Percentiles rank a stretch among this genome's conserved stretches.
Evolutionary conservation across 2,888 invertebrate genomes (phyloP).

Genomic region (Apocheima hispidaria): DNA sequence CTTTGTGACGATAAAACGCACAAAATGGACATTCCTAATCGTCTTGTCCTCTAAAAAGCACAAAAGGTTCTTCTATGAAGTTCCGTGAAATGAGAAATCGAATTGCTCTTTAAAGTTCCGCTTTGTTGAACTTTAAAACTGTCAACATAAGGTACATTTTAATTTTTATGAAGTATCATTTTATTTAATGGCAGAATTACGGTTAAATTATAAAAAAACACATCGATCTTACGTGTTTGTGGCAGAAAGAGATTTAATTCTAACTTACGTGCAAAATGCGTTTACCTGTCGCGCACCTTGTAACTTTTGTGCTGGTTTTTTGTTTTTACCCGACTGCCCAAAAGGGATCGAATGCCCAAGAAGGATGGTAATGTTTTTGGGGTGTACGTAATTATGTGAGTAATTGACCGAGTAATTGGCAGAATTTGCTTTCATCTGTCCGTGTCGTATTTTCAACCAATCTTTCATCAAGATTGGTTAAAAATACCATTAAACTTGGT

Average conservation of each 20-base stretch:
- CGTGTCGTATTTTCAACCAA: no score
- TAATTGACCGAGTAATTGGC: no score
- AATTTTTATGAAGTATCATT: background rate
- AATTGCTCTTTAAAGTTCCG: conserved; percentile 2
- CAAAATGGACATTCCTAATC: conserved; percentile 83
- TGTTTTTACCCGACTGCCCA: no score
- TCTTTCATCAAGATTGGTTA: no score
- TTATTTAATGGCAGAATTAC: background rate
- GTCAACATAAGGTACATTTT: conserved; percentile 4
- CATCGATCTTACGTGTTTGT: conserved; percentile 74
- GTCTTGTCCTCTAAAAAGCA: conserved; percentile 74
- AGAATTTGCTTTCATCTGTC: no score
- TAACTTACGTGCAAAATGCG: conserved; percentile 48
- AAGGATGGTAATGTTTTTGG: no score
- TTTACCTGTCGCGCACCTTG: conserved; percentile 13
- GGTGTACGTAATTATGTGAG: no score
- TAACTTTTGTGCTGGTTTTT: no score
- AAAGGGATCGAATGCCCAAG: no score
- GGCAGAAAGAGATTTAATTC: conserved; percentile 49
- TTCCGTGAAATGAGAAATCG: conserved; percentile 16
- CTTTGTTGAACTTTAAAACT: background rate
- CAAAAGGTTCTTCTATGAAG: conserved; percentile 64
- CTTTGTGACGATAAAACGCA: conserved; percentile 66
- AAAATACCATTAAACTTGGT: no score
- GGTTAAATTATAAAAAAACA: conserved; percentile 60